Evolutionary conservation across 2,888 invertebrate species (phyloP), one percentile per base, ranked within the genome.

Genomic region (Vesta saturnalis): DNA sequence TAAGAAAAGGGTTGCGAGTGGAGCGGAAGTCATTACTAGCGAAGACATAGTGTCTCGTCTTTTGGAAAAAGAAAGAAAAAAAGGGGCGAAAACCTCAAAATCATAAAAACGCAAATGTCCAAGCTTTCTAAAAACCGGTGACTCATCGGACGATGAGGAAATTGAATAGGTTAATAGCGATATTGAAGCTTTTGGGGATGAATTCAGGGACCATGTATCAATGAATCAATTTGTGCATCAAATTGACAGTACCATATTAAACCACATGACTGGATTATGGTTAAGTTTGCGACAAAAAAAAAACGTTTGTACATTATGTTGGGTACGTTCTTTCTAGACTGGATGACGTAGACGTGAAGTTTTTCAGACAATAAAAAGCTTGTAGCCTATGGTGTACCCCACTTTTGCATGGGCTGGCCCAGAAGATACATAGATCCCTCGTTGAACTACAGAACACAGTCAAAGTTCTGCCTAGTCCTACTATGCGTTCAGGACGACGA

Each of bases 1-100:
- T 10, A 35, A 39, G 15, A 57, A 5, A 35, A 30, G n/a, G 35
- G 16, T 57, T 6, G 57, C 57, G 3, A 10, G 39, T 10, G 57
- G 57, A 10, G 39, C 57, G 10, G 57, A 57, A 57, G 39, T 57
- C 21, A 30, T 57, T 35, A 57, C 57, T 39, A 35, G 35, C 6
- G 16, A 57, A 18, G 57, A 57, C n/a, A 16, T n/a, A 15, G 4
- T 55, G 4, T 19, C 1, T 22, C 22, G 21, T 15, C 52, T 52
- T 52, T 2, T 15, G 16, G 52, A 52, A 14, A 46, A 46, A 46
- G 46, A 46, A 14, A 46, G 6, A n/a, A 46, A 4, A 16, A 52
- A 52, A 15, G 5, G 16, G 4, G 18, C 1, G 15, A 52, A 10
- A 52, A 18, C 12, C 18, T 52, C 16, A 5, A 16, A n/a, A n/a